Evolutionary conservation across 2,113 vertebrate genomes (phyloP).

Genomic region (Corythaeola cristata): DNA sequence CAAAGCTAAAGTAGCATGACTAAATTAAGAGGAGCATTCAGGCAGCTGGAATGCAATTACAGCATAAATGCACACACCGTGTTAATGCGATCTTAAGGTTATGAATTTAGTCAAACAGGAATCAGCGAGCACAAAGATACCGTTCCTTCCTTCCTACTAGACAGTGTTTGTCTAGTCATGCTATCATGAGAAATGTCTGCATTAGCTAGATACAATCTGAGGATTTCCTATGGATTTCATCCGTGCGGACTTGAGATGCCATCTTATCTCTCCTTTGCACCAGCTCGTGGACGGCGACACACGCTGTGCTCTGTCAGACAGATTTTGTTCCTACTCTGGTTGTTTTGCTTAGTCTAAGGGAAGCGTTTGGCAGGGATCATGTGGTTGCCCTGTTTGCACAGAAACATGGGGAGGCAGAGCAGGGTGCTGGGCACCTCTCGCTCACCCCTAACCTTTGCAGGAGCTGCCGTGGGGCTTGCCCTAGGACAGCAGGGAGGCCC

Average conservation of each 20-base stretch:
- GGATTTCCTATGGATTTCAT: background rate
- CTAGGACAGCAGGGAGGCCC: background rate
- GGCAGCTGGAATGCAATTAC: constrained; percentile 11
- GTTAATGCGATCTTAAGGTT: background rate
- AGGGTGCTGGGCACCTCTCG: background rate
- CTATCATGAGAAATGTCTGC: background rate
- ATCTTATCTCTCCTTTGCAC: background rate
- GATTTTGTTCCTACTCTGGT: background rate
- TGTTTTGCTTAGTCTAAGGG: background rate
- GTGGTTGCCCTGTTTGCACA: background rate
- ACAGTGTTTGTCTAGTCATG: background rate
- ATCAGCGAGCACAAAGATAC: background rate
- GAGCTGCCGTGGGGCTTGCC: background rate
- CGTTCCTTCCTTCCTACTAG: background rate
- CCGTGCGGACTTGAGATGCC: background rate
- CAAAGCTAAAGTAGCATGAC: constrained; percentile 20
- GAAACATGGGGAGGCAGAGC: background rate
- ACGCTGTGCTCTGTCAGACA: background rate
- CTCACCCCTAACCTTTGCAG: background rate
- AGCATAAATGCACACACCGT: background rate
- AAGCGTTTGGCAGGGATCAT: accelerated
- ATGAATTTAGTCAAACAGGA: background rate
- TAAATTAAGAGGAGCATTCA: constrained; percentile 28
- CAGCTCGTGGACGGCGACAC: accelerated
- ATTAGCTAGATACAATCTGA: background rate